A percentile compares a stretch with the other conserved stretches of the same genome.
phyloP scores from a whole-genome alignment of 1,140 invertebrate species.

The Galendromus occidentalis region DNA sequence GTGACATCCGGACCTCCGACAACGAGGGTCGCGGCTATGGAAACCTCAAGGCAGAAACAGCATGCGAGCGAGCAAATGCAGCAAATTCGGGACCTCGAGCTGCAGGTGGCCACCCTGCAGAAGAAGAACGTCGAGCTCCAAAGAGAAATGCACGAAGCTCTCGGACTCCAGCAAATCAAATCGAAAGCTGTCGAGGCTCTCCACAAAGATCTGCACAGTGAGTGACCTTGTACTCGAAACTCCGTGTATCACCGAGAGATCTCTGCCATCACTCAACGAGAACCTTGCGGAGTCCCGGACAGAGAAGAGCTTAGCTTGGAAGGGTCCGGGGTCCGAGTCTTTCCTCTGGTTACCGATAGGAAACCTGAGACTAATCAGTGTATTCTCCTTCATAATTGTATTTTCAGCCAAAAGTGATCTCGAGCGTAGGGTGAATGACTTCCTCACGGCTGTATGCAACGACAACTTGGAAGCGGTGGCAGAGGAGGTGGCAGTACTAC shows the following conservation, averaged over 20 bases:
- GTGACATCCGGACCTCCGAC: too few relatives aligned
- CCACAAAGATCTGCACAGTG: not conserved
- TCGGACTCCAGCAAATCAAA: not conserved
- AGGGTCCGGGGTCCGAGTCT: too few relatives aligned
- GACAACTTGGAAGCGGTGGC: not conserved
- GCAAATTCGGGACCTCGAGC: not conserved
- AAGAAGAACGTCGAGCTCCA: constrained; percentile 1
- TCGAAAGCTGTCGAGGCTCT: not conserved
- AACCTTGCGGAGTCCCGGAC: too few relatives aligned
- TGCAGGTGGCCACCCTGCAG: not conserved
- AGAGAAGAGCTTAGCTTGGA: too few relatives aligned
- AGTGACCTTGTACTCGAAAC: not conserved
- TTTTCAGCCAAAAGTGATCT: not conserved
- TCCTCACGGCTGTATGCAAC: not conserved
- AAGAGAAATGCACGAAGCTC: not conserved
- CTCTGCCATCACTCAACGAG: too few relatives aligned
- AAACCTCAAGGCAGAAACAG: not conserved
- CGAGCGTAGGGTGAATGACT: not conserved
- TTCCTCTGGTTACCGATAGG: too few relatives aligned
- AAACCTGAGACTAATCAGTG: too few relatives aligned
- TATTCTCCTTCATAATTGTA: too few relatives aligned
- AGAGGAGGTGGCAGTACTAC: not conserved
- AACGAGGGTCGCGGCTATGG: not conserved
- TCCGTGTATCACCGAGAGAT: too few relatives aligned
- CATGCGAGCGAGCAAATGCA: not conserved